These are phyloP conservation scores for Oxytorus armatus DNA, from an alignment of 2,888 invertebrate genomes.

Conservation along the genomic window DNA sequence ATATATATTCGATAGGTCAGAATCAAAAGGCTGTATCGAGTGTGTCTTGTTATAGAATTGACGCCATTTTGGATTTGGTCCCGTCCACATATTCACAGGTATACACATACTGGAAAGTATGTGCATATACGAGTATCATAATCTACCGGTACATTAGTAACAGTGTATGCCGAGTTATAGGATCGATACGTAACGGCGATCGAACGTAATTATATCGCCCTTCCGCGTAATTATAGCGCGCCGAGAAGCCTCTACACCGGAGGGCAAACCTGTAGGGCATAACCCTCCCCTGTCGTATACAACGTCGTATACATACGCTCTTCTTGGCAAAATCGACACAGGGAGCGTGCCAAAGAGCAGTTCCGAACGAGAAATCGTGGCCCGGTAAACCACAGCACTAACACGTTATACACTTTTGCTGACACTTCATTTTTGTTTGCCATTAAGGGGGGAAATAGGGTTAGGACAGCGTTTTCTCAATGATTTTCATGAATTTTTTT, in stretches of 20 bases:
- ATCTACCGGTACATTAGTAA: conserved; percentile 49
- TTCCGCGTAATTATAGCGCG: conserved; percentile 55
- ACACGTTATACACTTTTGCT: conserved; percentile 14
- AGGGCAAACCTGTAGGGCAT: conserved; percentile 42
- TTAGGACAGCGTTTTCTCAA: too few relatives aligned
- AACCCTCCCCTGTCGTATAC: too few relatives aligned
- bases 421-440: too few relatives aligned
- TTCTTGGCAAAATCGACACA: background rate
- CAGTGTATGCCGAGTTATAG: conserved; percentile 17
- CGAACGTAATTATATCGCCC: conserved; percentile 62
- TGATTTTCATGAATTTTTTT: too few relatives aligned
- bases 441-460: too few relatives aligned
- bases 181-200: conserved; percentile 49
- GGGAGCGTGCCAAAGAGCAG: conserved; percentile 56
- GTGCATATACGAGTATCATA: conserved; percentile 2
- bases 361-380: conserved; percentile 39
- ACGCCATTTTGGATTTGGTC: background rate
- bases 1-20: background rate
- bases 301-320: conserved; percentile 9
- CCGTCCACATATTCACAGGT: background rate
- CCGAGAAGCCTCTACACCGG: conserved; percentile 41
- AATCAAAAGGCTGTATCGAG: background rate
- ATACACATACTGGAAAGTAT: background rate
- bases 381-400: conserved; percentile 4
- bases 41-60: background rate